Conservation (phyloP, 1,140 invertebrate species). For the Bombus vancouverensis region DNA sequence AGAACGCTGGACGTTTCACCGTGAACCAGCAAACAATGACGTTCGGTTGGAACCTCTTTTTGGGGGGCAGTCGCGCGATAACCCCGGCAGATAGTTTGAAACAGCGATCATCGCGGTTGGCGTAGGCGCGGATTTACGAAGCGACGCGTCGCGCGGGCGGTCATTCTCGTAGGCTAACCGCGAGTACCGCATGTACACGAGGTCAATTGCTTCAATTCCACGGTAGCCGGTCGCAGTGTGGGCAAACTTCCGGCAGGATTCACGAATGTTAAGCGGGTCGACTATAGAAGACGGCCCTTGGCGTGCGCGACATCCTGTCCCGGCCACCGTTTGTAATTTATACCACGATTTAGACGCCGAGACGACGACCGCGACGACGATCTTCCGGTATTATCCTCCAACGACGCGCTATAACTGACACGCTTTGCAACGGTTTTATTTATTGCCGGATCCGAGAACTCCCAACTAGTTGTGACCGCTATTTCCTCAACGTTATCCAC, state of each 20-base stretch:
- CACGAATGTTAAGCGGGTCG: conserved; percentile 63
- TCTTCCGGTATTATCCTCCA: conserved; percentile 53
- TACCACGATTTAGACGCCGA: conserved; percentile 57
- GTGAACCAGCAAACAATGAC: background rate
- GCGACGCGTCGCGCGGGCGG: conserved; percentile 28
- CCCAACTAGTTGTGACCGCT: background rate
- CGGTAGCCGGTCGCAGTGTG: conserved; percentile 70
- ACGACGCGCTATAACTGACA: background rate
- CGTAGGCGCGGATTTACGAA: conserved; percentile 50
- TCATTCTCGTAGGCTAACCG: conserved; percentile 31
- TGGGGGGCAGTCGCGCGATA: background rate
- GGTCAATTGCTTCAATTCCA: conserved; percentile 69
- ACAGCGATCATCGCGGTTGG: conserved; percentile 9
- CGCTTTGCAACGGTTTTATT: conserved; percentile 20
- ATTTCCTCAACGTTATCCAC: background rate
- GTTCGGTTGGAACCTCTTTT: background rate
- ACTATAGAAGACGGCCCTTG: conserved; percentile 46
- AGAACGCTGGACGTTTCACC: background rate
- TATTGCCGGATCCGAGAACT: background rate
- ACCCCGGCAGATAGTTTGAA: conserved; percentile 2
- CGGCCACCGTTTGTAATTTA: conserved; percentile 58
- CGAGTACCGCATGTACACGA: conserved; percentile 45
- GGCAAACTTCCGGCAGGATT: conserved; percentile 77
- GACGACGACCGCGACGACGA: conserved; percentile 44
- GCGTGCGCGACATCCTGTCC: conserved; percentile 58